phyloP scores from a whole-genome alignment of 2,888 invertebrate genomes.

The Anoncus sp. region DNA sequence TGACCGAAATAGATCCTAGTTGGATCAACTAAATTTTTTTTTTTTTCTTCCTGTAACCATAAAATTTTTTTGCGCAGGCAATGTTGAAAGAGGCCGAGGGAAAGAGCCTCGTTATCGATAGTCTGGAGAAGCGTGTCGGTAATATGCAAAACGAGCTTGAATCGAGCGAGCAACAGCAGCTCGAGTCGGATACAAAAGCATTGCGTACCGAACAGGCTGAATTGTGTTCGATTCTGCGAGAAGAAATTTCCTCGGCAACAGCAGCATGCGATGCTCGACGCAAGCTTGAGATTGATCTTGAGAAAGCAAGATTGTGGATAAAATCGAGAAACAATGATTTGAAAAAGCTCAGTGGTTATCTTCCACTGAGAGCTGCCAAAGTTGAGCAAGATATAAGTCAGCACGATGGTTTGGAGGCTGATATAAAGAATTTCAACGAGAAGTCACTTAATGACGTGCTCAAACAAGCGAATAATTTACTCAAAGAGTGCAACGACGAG shows the following conservation, averaged over 20 bases:
- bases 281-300: slow-evolving; percentile 91
- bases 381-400: slow-evolving; percentile 93
- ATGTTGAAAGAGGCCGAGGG: slow-evolving; percentile 93
- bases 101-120: slow-evolving; percentile 92
- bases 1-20: too few relatives aligned
- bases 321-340: slow-evolving; percentile 90
- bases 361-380: slow-evolving; percentile 91
- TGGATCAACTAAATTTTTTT: too few relatives aligned
- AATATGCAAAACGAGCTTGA: slow-evolving; percentile 95
- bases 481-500: slow-evolving; percentile 92
- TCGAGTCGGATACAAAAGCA: slow-evolving; percentile 90
- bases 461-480: slow-evolving; percentile 90
- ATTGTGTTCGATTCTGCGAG: slow-evolving; percentile 88
- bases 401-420: slow-evolving; percentile 90
- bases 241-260: slow-evolving; percentile 89
- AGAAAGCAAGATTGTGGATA: slow-evolving; percentile 92
- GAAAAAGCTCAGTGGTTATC: slow-evolving; percentile 89
- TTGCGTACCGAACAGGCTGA: slow-evolving; percentile 91
- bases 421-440: slow-evolving; percentile 91
- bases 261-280: slow-evolving; percentile 89
- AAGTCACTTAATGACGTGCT: slow-evolving; percentile 90
- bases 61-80: slow-evolving; percentile 79
- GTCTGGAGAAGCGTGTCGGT: slow-evolving; percentile 92
- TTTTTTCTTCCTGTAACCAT: not conserved
- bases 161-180: slow-evolving; percentile 91